Percentiles rank a stretch among this genome's conserved stretches.
phyloP scores from a whole-genome alignment of 2,888 invertebrate genomes.

The Ochropleura leucogaster region DNA sequence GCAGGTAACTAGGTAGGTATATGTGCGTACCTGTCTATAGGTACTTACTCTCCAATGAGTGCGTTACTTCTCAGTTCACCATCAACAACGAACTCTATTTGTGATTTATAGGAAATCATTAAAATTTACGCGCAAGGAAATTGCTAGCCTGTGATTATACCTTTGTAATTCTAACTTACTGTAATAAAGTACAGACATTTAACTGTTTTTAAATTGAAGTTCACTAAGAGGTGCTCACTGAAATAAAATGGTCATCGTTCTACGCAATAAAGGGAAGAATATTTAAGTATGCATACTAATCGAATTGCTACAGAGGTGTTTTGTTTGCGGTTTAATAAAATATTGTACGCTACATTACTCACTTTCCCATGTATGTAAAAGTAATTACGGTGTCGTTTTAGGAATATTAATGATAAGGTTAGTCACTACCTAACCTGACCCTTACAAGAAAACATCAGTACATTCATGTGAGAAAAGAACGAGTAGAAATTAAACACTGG shows the following conservation, averaged over 20 bases:
- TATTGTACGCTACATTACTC: slow-evolving; percentile 48
- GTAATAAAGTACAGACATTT: slow-evolving; percentile 64
- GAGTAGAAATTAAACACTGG: slow-evolving; percentile 18
- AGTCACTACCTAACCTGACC: slow-evolving; percentile 30
- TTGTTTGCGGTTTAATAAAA: slow-evolving; percentile 52
- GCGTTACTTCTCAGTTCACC: slow-evolving; percentile 29
- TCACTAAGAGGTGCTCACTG: slow-evolving; percentile 54
- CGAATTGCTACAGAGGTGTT: slow-evolving; percentile 39
- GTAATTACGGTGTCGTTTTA: slow-evolving; percentile 52
- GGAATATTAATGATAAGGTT: slow-evolving; percentile 56
- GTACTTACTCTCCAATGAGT: slow-evolving; percentile 8
- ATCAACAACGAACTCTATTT: slow-evolving; percentile 49
- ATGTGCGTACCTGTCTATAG: not conserved
- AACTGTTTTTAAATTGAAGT: slow-evolving; percentile 62
- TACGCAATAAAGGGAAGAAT: slow-evolving; percentile 50
- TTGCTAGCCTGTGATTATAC: slow-evolving; percentile 66
- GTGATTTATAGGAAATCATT: slow-evolving; percentile 68
- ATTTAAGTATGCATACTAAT: slow-evolving; percentile 33
- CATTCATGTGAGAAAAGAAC: slow-evolving; percentile 11
- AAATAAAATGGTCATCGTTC: slow-evolving; percentile 60
- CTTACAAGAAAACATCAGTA: slow-evolving; percentile 14
- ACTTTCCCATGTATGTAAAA: slow-evolving; percentile 57
- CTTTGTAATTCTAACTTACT: slow-evolving; percentile 62
- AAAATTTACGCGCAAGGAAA: slow-evolving; percentile 70
- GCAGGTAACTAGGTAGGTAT: not conserved